A percentile compares a stretch with the other conserved stretches of the same genome.
phyloP scores from a whole-genome alignment of 2,113 vertebrate genomes.

The Actenoides lindsayi region DNA sequence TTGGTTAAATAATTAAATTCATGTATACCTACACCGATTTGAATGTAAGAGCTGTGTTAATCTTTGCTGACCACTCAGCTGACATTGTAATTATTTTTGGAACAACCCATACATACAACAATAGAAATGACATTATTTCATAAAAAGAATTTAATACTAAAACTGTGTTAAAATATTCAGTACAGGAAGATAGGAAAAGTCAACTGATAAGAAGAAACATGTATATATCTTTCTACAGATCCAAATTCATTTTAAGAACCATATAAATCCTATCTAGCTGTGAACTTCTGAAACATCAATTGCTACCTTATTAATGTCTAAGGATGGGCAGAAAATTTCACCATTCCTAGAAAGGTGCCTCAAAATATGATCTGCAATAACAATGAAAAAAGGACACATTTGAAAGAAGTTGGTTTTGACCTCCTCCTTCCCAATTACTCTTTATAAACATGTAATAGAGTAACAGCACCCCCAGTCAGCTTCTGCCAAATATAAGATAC shows the following conservation, averaged over 20 bases:
- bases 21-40: background rate
- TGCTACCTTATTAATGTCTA: fast-evolving
- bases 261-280: background rate
- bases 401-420: background rate
- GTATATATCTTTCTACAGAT: background rate
- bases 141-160: background rate
- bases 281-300: background rate
- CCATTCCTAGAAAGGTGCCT: background rate
- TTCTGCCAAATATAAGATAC: background rate
- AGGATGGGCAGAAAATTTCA: background rate
- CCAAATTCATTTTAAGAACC: background rate
- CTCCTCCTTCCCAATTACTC: background rate
- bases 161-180: background rate
- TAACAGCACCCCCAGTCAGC: background rate
- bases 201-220: background rate
- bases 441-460: background rate
- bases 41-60: background rate
- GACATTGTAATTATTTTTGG: background rate
- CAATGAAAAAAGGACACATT: background rate
- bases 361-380: background rate
- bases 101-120: background rate
- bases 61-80: background rate
- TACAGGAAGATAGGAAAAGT: background rate
- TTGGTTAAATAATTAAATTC: background rate
- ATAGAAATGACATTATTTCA: background rate